Conservation (phyloP, 2,888 invertebrate species). For the Cantharis rustica region DNA sequence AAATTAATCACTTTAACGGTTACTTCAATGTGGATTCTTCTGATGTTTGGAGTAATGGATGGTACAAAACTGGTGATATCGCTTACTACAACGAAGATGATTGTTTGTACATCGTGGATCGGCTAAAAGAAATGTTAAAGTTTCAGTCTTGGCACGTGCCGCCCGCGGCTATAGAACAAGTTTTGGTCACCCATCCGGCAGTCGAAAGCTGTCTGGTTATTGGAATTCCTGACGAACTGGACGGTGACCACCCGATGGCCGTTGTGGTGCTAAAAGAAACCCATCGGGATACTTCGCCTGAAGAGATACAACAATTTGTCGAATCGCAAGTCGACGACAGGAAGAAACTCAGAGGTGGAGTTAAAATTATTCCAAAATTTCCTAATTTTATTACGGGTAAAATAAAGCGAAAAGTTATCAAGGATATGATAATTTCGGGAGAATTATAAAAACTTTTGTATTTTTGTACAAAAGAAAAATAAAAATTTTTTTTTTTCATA, state of each 20-base stretch:
- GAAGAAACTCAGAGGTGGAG: slow-evolving; percentile 45
- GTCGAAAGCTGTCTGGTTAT: slow-evolving; percentile 80
- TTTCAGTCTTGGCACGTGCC: slow-evolving; percentile 61
- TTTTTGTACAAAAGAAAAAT: not conserved
- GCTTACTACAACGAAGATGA: slow-evolving; percentile 56
- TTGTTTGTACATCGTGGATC: slow-evolving; percentile 56
- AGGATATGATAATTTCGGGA: slow-evolving; percentile 3
- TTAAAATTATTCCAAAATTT: slow-evolving; percentile 41
- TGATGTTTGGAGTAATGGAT: slow-evolving; percentile 53
- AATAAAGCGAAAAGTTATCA: slow-evolving; percentile 33
- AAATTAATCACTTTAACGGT: slow-evolving; percentile 46
- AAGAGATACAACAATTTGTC: slow-evolving; percentile 41
- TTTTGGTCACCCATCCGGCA: slow-evolving; percentile 70
- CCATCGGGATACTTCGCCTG: slow-evolving; percentile 20
- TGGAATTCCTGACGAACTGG: slow-evolving; percentile 70
- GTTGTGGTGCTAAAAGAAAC: slow-evolving; percentile 55
- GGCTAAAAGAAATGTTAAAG: slow-evolving; percentile 58
- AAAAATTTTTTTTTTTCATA: too few species aligned
- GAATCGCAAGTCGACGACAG: slow-evolving; percentile 41
- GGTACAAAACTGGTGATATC: slow-evolving; percentile 59
- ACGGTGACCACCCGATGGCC: slow-evolving; percentile 76
- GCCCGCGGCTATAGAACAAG: slow-evolving; percentile 79
- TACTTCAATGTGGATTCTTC: slow-evolving; percentile 57
- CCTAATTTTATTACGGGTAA: slow-evolving; percentile 46
- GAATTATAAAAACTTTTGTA: not conserved